A percentile compares a stretch with the other conserved stretches of the same genome.
These are phyloP conservation scores for Castor canadensis DNA, from an alignment of 2,113 vertebrate genomes.

Conservation along the genomic window DNA sequence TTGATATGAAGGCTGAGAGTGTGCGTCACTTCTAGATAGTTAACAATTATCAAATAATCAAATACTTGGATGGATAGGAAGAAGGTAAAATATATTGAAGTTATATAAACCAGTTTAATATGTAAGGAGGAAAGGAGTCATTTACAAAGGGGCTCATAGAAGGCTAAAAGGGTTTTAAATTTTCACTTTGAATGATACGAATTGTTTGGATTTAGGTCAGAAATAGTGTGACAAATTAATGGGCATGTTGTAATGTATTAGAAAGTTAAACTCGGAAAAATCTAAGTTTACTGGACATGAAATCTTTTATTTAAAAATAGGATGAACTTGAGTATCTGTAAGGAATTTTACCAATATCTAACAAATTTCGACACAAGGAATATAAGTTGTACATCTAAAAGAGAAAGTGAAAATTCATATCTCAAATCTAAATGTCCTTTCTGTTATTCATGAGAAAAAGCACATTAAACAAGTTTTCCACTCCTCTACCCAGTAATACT, in stretches of 20 bases:
- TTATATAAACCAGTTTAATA: background rate
- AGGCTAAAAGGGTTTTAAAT: background rate
- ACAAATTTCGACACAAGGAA: background rate
- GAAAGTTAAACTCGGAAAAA: slow-evolving; percentile 7
- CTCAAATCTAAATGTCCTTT: background rate
- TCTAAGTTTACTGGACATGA: background rate
- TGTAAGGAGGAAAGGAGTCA: background rate
- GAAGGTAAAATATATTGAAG: background rate
- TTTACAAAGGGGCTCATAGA: background rate
- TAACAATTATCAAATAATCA: background rate
- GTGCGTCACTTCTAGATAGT: fast-evolving
- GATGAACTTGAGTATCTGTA: background rate
- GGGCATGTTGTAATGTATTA: background rate
- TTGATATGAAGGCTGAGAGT: background rate
- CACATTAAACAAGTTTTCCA: background rate
- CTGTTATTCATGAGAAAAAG: background rate
- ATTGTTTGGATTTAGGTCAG: background rate
- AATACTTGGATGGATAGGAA: background rate
- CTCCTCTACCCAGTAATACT: background rate
- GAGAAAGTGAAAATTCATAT: background rate
- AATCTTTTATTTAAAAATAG: background rate
- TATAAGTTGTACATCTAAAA: background rate
- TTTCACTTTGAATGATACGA: background rate
- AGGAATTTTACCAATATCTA: background rate
- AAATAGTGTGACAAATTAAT: slow-evolving; percentile 10